Conservation (phyloP, 2,113 vertebrate genomes). For the Chelonoidis abingdonii region DNA sequence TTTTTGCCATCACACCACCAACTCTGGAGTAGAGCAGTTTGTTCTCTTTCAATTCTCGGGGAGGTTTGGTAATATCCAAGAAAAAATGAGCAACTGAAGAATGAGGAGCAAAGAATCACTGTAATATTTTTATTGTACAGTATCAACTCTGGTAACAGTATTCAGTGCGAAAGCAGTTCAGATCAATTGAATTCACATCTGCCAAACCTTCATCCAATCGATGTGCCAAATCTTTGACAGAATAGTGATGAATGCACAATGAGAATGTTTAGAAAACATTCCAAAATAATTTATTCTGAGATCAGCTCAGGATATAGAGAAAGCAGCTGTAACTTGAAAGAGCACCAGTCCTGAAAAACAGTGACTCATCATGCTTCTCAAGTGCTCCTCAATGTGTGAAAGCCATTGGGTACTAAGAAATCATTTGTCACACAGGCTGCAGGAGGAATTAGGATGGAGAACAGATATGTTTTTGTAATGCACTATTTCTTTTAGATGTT, state of each 20-base stretch:
- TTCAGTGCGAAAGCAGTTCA: background rate
- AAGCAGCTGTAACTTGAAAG: background rate
- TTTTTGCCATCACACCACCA: background rate
- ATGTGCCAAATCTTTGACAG: constrained; percentile 35
- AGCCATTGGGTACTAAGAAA: background rate
- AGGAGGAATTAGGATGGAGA: background rate
- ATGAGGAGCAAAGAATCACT: background rate
- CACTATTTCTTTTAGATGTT: background rate
- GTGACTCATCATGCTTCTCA: background rate
- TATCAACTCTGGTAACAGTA: background rate
- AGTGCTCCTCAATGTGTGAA: background rate
- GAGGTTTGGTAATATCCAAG: background rate
- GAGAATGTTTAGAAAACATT: constrained; percentile 52
- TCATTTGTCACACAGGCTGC: background rate
- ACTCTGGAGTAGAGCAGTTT: background rate
- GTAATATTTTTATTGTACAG: background rate
- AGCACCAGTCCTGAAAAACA: background rate
- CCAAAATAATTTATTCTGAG: constrained; percentile 1
- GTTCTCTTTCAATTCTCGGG: background rate
- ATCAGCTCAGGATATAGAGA: background rate
- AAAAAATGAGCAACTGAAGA: constrained; percentile 28
- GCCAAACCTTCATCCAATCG: constrained; percentile 7
- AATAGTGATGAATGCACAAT: constrained; percentile 6
- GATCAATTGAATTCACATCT: background rate
- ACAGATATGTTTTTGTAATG: background rate